Base-by-base conservation (phyloP, 1,140 invertebrate species). In the Amyelois transitella region DNA sequence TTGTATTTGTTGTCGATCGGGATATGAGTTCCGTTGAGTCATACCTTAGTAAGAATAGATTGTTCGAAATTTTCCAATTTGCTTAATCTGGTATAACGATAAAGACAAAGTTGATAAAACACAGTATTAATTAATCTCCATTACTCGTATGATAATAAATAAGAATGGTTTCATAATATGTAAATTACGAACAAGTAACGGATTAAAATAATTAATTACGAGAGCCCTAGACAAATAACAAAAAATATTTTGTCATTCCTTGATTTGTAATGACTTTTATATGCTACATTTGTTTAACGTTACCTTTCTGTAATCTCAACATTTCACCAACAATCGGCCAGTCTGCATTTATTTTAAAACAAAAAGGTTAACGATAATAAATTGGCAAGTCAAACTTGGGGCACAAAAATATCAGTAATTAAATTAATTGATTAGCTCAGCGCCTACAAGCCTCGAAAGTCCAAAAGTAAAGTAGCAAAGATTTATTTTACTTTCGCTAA, bases 401-500 rank as follows among this genome's bases (percentile, higher is more conserved):
- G 2, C 4, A 2, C 18, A 47, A 47, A 58, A 68, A 62, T 55
- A 72, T 64, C 51, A 77, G 75, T 67, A 74, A 62, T 72, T 69
- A 69, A 79, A 75, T 76, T 84, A 84, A 84, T 81, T 75, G 75
- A 83, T 84, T 76, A 66, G 64, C 72, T 66, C 55, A 56, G 73
- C 59, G 64, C 61, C 60, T 66, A 72, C 64, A 75, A 75, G 62
- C 60, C 67, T 69, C 53, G 66, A 76, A n/a, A n/a, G n/a, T n/a
- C n/a, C n/a, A n/a, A 73, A 76, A 66, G 67, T 65, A 76, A 80
- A 77, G 67, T 72, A 69, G 65, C 69, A 55, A 67, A 76, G 78
- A 77, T 80, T 83, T 82, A 82, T 83, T 86, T 81, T 75, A 77
- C 77, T 85, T 82, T 79, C 72, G 60, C 64, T 76, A 73, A 68